Evolutionary conservation across 2,113 vertebrate genomes (phyloP).

Genomic region (Aepyceros melampus): DNA sequence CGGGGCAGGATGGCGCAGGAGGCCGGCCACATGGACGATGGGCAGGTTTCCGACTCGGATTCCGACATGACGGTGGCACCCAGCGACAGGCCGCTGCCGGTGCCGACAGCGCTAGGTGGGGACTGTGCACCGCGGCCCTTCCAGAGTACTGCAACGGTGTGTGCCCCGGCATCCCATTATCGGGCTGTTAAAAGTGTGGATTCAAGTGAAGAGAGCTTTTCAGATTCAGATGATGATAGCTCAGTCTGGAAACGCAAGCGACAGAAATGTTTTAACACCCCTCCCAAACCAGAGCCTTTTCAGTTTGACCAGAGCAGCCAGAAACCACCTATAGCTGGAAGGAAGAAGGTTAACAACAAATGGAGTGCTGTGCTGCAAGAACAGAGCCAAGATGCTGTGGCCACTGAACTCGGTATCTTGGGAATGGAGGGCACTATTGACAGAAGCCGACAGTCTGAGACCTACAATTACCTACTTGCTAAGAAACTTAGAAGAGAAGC

Average conservation of each 20-base stretch:
- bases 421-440: conserved; percentile 93
- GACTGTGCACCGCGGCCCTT: conserved; percentile 76
- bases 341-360: conserved; percentile 94
- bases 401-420: conserved; percentile 91
- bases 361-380: conserved; percentile 96
- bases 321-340: conserved; percentile 47
- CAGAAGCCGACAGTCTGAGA: conserved; percentile 92
- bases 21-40: conserved; percentile 87
- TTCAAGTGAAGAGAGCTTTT: conserved; percentile 91
- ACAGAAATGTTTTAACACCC: conserved; percentile 84
- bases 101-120: conserved; percentile 51
- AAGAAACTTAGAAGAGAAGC: conserved; percentile 91
- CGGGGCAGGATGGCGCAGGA: conserved; percentile 82
- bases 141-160: conserved; percentile 67
- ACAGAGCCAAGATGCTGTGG: conserved; percentile 93
- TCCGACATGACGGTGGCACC: conserved; percentile 83
- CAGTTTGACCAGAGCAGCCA: conserved; percentile 70
- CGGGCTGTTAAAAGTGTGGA: conserved; percentile 82
- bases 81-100: conserved; percentile 65
- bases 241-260: conserved; percentile 90
- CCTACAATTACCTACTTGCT: conserved; percentile 94
- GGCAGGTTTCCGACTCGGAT: conserved; percentile 91
- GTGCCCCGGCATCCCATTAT: conserved; percentile 79
- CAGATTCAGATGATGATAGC: conserved; percentile 89
- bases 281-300: conserved; percentile 72